Evolutionary conservation across 2,113 vertebrate genomes (phyloP).

Genomic region (Albula glossodonta): DNA sequence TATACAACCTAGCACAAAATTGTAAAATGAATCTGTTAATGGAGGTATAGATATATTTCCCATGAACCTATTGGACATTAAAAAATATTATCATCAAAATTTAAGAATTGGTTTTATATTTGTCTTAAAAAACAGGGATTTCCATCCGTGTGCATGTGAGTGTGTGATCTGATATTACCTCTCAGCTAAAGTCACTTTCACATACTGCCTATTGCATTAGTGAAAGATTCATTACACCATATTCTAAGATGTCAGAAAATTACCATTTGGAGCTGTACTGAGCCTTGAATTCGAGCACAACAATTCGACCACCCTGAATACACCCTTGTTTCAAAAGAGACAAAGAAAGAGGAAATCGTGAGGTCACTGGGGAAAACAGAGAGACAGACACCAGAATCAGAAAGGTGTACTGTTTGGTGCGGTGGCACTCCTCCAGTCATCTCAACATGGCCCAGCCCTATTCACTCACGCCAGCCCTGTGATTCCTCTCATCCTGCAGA

Average conservation of each 20-base stretch:
- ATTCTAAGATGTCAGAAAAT: too few relatives aligned
- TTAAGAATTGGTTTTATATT: not conserved
- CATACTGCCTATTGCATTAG: too few relatives aligned
- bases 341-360: too few relatives aligned
- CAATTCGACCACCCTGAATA: not conserved
- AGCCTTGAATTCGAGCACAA: too few relatives aligned
- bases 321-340: not conserved
- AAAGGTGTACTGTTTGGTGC: not conserved
- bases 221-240: too few relatives aligned
- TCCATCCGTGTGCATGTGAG: too few relatives aligned
- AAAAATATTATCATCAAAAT: not conserved
- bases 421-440: not conserved
- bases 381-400: not conserved
- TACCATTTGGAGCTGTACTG: not conserved
- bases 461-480: slow-evolving; percentile 82
- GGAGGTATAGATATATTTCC: not conserved
- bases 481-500: slow-evolving; percentile 66
- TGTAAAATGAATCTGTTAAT: not conserved
- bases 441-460: slow-evolving; percentile 72
- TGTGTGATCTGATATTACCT: too few relatives aligned
- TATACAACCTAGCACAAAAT: not conserved
- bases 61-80: not conserved
- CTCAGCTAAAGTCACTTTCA: too few relatives aligned
- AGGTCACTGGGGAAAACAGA: not conserved
- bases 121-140: too few relatives aligned